Base-by-base conservation (phyloP, 2,888 invertebrate genomes). In the Leucophora obtusa region DNA sequence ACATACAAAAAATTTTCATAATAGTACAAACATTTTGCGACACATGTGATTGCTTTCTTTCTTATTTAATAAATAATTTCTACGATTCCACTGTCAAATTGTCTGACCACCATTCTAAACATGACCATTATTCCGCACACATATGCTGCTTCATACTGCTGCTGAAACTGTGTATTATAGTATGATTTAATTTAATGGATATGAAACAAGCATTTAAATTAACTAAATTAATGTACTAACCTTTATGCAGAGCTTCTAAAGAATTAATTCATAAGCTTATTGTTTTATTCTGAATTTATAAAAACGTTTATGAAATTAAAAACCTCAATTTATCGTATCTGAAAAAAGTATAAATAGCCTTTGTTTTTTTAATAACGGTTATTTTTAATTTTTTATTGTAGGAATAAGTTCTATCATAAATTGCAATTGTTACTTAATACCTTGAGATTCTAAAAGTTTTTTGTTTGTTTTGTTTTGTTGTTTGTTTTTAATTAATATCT, bases 121-220 rank as follows among this genome's bases (percentile, higher is more conserved):
- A 28, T 28, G 28, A 28, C 28, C 28, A 28, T 28, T 28, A 28
- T 28, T 28, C 28, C 7, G 7, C 21, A n/a, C 1, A 43, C 10
- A 24, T 15, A n/a, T 75, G 18, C 33, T 56, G 15, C 10, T 53
- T 43, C 18, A n/a, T 60, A 59, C 53, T 54, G 18, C 33, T 56
- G 15, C 8, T 47, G 54, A 35, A 68, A 59, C 53, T 54, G 35
- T 66, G 28, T 28, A 28, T 28, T 47, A 43, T 66, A 58, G 54
- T 17, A 66, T 43, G 17, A 70, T 60, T 71, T 14, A 54, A 68
- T 73, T 65, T 18, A 65, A 66, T 56, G 28, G 62, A 56, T 9
- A 69, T 69, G 50, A 62, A 69, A 18, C 18, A 18, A 63, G 33
- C 60, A 62, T 63, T 63, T 33, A 63, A 70, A 66, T 65, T 51